phyloP scores from a whole-genome alignment of 2,113 vertebrate genomes.

The Tamias sibiricus region DNA sequence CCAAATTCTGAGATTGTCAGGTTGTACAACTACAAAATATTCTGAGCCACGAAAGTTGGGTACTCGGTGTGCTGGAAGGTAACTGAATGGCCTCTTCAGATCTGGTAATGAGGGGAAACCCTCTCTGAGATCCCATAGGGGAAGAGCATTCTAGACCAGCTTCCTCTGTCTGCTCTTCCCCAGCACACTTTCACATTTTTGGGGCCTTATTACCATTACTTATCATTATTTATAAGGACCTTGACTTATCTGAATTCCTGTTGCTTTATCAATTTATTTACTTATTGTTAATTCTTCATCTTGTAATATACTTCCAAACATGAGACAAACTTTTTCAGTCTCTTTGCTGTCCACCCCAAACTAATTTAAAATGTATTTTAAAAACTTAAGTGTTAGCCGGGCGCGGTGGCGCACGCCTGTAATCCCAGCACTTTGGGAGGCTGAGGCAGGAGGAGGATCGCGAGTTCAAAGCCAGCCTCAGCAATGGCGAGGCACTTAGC shows the following conservation, averaged over 20 bases:
- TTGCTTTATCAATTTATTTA: not conserved
- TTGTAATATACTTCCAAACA: not conserved
- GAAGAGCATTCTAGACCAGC: not conserved
- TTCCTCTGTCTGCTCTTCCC: not conserved
- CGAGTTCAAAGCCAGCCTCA: too few species aligned
- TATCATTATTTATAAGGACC: not conserved
- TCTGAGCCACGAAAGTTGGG: not conserved
- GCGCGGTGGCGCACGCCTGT: too few species aligned
- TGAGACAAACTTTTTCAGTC: not conserved
- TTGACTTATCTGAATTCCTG: not conserved
- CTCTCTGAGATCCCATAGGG: not conserved
- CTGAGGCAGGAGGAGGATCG: too few species aligned
- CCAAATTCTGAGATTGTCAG: not conserved
- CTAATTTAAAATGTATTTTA: slow-evolving; percentile 18
- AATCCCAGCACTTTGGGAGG: too few species aligned
- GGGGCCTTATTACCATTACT: not conserved
- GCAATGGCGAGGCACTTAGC: too few species aligned
- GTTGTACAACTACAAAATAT: not conserved
- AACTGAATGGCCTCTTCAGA: not conserved
- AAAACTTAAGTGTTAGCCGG: not conserved
- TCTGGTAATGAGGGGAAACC: not conserved
- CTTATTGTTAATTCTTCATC: not conserved
- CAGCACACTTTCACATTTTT: not conserved
- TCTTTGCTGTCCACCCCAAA: not conserved
- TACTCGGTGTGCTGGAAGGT: not conserved